A percentile compares a stretch with the other conserved stretches of the same genome.
Conservation (phyloP, 2,888 invertebrate species). For the Dryadula phaetusa region DNA sequence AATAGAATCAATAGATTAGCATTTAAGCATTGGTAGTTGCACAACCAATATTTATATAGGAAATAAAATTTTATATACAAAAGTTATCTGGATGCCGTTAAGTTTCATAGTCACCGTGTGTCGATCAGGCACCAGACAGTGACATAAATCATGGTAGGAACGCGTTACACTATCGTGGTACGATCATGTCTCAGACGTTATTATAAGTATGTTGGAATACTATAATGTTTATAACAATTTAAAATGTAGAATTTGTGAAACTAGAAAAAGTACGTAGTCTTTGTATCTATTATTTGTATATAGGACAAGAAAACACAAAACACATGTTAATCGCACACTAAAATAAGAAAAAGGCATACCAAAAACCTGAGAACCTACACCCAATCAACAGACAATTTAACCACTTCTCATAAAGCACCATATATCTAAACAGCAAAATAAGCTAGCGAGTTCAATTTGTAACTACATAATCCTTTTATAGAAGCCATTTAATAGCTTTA, state of each 20-base stretch:
- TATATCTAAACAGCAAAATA: constrained; percentile 2
- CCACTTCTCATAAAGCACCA: not conserved
- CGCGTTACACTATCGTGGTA: not conserved
- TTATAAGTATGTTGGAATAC: not conserved
- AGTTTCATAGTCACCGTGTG: constrained; percentile 15
- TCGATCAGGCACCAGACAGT: not conserved
- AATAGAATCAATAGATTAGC: not conserved
- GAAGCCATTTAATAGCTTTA: not conserved
- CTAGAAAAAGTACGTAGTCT: too few species aligned
- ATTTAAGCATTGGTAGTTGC: not conserved
- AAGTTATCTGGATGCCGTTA: constrained; percentile 24
- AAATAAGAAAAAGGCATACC: too few species aligned
- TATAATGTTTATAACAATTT: too few species aligned
- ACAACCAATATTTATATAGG: constrained; percentile 7
- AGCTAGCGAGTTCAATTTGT: constrained; percentile 13
- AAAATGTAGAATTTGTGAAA: too few species aligned
- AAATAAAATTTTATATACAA: constrained; percentile 25
- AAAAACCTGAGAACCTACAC: not conserved
- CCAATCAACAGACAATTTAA: not conserved
- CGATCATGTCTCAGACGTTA: not conserved
- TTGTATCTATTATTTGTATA: too few species aligned
- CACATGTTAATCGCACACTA: too few species aligned
- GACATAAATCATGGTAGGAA: constrained; percentile 1
- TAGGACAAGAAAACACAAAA: too few species aligned
- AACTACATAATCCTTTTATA: constrained; percentile 13